phyloP scores from a whole-genome alignment of 53 echinoderm and acorn worm genomes.

The Patiria pectinifera region DNA sequence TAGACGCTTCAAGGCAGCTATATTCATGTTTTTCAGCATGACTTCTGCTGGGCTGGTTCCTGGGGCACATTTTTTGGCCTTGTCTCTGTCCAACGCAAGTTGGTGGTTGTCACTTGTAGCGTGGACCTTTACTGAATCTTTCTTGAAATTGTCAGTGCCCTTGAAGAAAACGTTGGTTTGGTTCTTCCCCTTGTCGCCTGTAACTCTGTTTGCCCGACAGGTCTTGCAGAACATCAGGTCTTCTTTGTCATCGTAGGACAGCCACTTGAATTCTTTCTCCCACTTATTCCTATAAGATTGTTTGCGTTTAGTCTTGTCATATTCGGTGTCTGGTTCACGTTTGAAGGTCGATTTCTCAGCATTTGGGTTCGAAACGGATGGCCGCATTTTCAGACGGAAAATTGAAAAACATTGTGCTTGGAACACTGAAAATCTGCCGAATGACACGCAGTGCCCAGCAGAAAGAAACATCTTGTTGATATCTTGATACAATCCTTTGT shows the following conservation, averaged over 20 bases:
- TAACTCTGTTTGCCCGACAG: background rate
- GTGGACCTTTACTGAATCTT: conserved; percentile 45
- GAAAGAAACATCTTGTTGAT: too few species aligned
- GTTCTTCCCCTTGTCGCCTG: background rate
- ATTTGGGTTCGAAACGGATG: conserved; percentile 14
- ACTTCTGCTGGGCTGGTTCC: conserved; percentile 44
- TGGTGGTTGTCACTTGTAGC: conserved; percentile 50
- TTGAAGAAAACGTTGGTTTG: conserved; percentile 21
- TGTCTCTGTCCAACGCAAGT: conserved; percentile 26
- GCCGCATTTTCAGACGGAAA: too few species aligned
- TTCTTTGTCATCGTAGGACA: background rate
- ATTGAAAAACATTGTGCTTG: too few species aligned
- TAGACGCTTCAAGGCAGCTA: conserved; percentile 30
- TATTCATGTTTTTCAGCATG: conserved; percentile 54
- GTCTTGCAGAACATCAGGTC: conserved; percentile 53
- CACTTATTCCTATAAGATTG: conserved; percentile 38
- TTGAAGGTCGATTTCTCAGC: background rate
- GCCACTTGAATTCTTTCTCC: conserved; percentile 48
- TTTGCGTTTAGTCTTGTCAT: conserved; percentile 1
- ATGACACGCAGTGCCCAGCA: too few species aligned
- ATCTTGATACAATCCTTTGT: too few species aligned
- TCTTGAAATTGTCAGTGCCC: conserved; percentile 39
- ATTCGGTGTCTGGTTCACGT: conserved; percentile 10
- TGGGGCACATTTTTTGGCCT: conserved; percentile 16
- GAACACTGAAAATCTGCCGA: too few species aligned